Evolutionary conservation across 1,140 invertebrate genomes (phyloP), one percentile per base, ranked within the genome.

Genomic region (Trichonephila clavata): DNA sequence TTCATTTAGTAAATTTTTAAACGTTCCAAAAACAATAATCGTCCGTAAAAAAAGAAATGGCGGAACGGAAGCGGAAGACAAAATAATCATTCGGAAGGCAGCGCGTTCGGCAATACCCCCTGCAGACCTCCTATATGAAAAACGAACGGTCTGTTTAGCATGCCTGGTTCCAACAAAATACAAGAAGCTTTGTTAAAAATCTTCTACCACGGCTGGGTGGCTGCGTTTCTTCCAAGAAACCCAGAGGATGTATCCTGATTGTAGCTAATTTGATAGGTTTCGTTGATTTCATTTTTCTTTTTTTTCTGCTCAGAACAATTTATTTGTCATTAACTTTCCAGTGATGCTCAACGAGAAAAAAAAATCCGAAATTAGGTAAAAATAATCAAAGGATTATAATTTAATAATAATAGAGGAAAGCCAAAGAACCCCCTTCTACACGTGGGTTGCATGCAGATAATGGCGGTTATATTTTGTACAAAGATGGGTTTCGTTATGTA

Each of bases 201-300:
- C 43, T 63, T 18, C 32, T 43, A 8, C 0, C 32, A 91, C n/a
- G 89, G 27, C 18, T 91, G 71, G 39, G 21, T 90, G 71, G 20
- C 0, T 32, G 16, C 24, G n/a, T 39, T 18, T 10, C 60, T 43
- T 63, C n/a, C 24, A 57, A 10, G 21, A 83, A 86, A 71, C 61
- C 84, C 61, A 83, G 77, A 77, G 83, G 83, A 59, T 84, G n/a
- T 14, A 20, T 57, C 61, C 32, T 92, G 91, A 92, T 92, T 92
- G 91, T 71, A 71, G 84, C 91, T 92, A 92, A 92, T 92, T 92
- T 92, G 27, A 86, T 65, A 13, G 68, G 57, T 50, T 84, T 83
- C 81, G 39, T 39, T 81, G 21, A 57, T 63, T 84, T 80, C 50
- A 59, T 91, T 63, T 39, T 39, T 3, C 50, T 13, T 84, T 65